Evolutionary conservation across 2,888 invertebrate genomes (phyloP), one percentile per base, ranked within the genome.

Genomic region (Eubasilissa splendida): DNA sequence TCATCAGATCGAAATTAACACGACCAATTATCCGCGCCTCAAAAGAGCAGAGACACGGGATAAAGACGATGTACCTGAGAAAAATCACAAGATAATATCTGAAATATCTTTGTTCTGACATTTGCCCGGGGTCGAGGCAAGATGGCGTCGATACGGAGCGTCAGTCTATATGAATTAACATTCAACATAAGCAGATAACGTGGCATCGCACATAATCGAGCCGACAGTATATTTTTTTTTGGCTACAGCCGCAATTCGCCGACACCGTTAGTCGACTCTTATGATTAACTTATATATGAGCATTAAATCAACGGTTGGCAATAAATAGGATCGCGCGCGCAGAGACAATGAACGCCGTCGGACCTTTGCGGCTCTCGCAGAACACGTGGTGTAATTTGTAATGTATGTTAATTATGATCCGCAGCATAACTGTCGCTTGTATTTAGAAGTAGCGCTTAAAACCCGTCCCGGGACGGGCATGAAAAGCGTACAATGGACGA

Each of bases 221-320:
- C 52, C 74, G 60, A 74, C 63, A 52, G 76, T 52, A n/a, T 9
- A 7, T 22, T 22, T 58, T 75, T 75, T 63, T 60, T 53, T 31
- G 22, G 8, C 42, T 54, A 50, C 11, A 59, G 63, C 63, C 52
- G 63, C 76, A 76, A 52, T 63, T 76, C 52, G 58, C 60, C 22
- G 63, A 22, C 63, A 76, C 76, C 76, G 76, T 76, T 76, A 76
- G 60, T 11, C 70, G 60, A 11, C 12, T 59, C 31, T 59, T 33
- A 74, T 71, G 71, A 56, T 4, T 42, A 70, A 22, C 42, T 74
- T 42, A 74, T 74, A 33, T 74, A 74, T 5, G 74, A 59, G 74
- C 74, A 58, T 59, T 74, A 74, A 59, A 74, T 74, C 74, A 74
- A 74, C 59, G 59, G 33, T 58, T 14, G 42, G 33, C 31, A 22